These are phyloP conservation scores for Cariama cristata DNA, from an alignment of 2,113 vertebrate genomes.

Conservation along the genomic window DNA sequence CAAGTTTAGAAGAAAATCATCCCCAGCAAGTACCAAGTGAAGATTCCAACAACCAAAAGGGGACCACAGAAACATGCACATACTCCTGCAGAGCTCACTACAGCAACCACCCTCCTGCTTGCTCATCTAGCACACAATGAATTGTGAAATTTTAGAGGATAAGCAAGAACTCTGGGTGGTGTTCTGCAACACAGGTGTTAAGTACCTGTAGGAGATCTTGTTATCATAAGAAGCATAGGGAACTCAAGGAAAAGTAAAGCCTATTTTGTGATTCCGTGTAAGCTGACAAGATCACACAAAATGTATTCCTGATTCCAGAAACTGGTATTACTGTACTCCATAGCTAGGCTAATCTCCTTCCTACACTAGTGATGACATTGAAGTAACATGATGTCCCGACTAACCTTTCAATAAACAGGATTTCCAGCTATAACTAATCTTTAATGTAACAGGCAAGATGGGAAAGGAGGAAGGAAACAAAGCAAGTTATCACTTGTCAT, in stretches of 20 bases:
- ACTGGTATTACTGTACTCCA: neutral
- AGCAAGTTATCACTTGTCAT: neutral
- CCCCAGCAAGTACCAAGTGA: neutral
- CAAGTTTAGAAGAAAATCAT: neutral
- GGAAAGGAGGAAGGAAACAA: neutral
- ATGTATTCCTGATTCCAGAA: neutral
- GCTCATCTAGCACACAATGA: neutral
- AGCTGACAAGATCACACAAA: neutral
- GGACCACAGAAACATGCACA: neutral
- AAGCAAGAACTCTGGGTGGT: neutral
- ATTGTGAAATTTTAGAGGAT: neutral
- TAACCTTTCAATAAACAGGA: neutral
- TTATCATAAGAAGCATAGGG: neutral
- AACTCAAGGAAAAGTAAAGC: neutral
- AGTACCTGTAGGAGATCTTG: neutral
- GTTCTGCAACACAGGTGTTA: neutral
- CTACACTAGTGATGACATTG: neutral
- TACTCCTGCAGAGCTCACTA: neutral
- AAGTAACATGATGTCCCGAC: neutral
- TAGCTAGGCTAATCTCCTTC: neutral
- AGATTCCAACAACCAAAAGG: neutral
- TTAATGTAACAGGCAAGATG: neutral
- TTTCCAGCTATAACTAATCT: neutral
- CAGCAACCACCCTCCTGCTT: neutral
- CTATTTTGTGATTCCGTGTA: neutral